These are phyloP conservation scores for Arenaria interpres DNA, from an alignment of 2,113 vertebrate species.

Conservation along the genomic window DNA sequence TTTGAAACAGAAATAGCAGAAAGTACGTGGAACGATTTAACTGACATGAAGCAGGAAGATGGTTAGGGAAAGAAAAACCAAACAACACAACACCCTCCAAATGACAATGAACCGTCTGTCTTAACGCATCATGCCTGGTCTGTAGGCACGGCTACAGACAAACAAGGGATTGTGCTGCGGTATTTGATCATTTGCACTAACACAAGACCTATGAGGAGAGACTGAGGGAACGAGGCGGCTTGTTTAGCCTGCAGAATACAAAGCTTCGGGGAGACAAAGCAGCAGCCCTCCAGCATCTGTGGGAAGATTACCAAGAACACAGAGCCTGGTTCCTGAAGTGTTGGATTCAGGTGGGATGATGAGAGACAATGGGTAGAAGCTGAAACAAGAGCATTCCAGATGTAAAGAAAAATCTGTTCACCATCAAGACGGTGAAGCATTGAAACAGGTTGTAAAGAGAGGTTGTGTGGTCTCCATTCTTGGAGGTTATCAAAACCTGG, in stretches of 20 bases:
- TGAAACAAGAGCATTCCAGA: background rate
- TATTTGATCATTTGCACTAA: too few species aligned
- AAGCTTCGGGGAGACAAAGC: background rate
- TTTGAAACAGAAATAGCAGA: background rate
- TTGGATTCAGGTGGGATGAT: rapidly evolving
- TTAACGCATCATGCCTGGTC: background rate
- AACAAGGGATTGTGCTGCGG: background rate
- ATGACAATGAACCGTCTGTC: background rate
- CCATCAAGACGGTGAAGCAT: background rate
- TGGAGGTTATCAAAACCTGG: background rate
- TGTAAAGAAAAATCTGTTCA: background rate
- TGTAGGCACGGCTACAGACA: background rate
- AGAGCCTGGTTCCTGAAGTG: background rate
- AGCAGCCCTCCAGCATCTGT: background rate
- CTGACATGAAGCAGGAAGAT: background rate
- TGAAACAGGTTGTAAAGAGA: background rate
- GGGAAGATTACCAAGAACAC: background rate
- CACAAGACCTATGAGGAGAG: background rate
- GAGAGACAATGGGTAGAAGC: background rate
- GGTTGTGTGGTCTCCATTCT: background rate
- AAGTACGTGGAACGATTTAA: background rate
- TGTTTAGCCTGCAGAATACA: background rate
- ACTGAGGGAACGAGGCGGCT: background rate
- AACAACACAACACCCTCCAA: background rate
- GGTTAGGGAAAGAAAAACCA: background rate